Evolutionary conservation across 1,140 invertebrate species (phyloP), one percentile per base, ranked within the genome.

Genomic region (Spodoptera frugiperda): DNA sequence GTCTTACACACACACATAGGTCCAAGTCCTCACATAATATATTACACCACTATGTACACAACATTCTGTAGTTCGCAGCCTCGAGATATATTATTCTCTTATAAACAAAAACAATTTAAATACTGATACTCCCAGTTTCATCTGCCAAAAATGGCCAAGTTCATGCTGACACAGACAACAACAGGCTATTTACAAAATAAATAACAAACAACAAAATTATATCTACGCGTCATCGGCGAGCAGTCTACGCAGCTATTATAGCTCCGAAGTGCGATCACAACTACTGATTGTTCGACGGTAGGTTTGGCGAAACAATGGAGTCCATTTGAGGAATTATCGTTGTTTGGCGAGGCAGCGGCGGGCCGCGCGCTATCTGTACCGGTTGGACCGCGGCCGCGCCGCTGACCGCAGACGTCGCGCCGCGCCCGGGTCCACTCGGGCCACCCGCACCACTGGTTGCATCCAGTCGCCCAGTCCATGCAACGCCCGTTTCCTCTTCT

Each of bases 391-490:
- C 6, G 84, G 59, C 8, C 86, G 81, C 0, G 76, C 88, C 8
- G 89, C 90, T 6, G 93, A 93, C 9, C 91, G 89, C 48, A 93
- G 81, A 8, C 88, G 77, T 6, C 92, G 78, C 49, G 84, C 86
- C 8, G 82, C 85, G 19, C 72, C 81, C 0, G 89, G 82, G 71
- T 94, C 91, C 77, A 94, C 91, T 17, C 93, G 88, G 11, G 91
- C 90, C 72, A 94, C 94, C 3, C 93, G 83, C 79, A 94, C 93
- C 57, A 94, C 91, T 1, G 93, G 93, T 81, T 93, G 93, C 79
- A 94, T 75, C 81, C 89, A 89, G 44, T 83, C 82, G n/a, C 86
- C 82, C 63, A 86, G 80, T 30, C 80, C 81, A 10, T 86, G 83
- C 61, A 89, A 55, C 39, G 79, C 76, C 4, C 84, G 82, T 65